These are phyloP conservation scores for Rhopalosiphum maidis DNA, from an alignment of 1,140 invertebrate species.

Conservation along the genomic window DNA sequence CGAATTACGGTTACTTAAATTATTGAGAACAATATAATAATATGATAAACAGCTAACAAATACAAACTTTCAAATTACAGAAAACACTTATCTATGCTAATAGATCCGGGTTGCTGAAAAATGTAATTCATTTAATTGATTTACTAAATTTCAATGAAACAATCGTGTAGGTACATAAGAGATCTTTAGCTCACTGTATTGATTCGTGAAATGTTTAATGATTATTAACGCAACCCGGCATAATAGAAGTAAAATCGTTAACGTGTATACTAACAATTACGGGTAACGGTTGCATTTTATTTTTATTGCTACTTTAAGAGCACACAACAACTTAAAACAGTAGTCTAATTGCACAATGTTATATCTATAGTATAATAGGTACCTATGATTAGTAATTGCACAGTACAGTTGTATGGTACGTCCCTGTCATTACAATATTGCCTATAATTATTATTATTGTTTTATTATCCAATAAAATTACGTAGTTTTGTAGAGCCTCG, in stretches of 20 bases:
- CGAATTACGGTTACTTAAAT: neutral
- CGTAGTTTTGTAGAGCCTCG: neutral
- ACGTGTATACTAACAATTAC: neutral
- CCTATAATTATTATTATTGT: slow-evolving; percentile 7
- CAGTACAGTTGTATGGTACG: neutral
- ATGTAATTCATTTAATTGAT: neutral
- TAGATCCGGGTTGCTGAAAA: neutral
- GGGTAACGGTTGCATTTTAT: slow-evolving; percentile 1
- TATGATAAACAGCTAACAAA: slow-evolving; percentile 10
- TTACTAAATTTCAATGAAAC: neutral
- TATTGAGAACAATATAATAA: neutral
- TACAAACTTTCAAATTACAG: neutral
- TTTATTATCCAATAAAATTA: slow-evolving; percentile 8
- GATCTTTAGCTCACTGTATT: neutral
- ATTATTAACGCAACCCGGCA: neutral
- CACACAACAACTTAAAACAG: slow-evolving; percentile 16
- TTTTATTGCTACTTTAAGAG: slow-evolving; percentile 32
- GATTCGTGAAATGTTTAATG: neutral
- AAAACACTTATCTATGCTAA: slow-evolving; percentile 26
- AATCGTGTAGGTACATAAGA: neutral
- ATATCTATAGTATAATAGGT: neutral
- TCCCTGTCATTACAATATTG: neutral
- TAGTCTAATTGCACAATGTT: slow-evolving; percentile 6
- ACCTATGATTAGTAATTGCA: slow-evolving; percentile 23
- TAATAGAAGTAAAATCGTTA: neutral